Percentiles rank a stretch among this genome's conserved stretches.
Evolutionary conservation across 2,113 vertebrate genomes (phyloP).

Genomic region (Engystomops pustulosus): DNA sequence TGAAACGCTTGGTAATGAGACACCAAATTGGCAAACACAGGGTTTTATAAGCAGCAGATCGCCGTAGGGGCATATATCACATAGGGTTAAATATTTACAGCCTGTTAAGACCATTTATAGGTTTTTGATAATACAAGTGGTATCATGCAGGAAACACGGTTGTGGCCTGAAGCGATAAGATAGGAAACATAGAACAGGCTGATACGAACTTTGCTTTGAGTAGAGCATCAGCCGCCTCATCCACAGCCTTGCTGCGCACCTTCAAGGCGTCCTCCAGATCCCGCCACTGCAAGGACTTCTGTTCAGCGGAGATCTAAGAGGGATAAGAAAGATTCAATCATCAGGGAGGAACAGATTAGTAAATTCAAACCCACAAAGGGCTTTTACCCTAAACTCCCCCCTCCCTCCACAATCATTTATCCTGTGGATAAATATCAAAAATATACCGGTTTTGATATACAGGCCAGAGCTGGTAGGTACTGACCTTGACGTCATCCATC

Average conservation of each 20-base stretch:
- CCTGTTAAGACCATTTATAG: background rate
- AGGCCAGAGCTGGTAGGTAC: background rate
- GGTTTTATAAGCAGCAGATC: background rate
- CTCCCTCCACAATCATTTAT: too few relatives aligned
- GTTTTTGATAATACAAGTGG: background rate
- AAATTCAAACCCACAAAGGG: background rate
- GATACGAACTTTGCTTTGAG: slow-evolving; percentile 86
- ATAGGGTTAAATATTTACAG: background rate
- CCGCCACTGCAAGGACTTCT: slow-evolving; percentile 89
- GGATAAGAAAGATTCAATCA: background rate
- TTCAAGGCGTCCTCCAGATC: slow-evolving; percentile 85
- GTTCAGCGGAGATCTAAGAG: slow-evolving; percentile 76
- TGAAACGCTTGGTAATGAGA: too few relatives aligned
- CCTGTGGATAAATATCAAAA: too few relatives aligned
- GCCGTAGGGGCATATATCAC: background rate
- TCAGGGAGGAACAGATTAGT: background rate
- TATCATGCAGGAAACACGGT: background rate
- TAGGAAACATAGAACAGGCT: background rate
- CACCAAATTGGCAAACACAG: too few relatives aligned
- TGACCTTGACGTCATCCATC: slow-evolving; percentile 90
- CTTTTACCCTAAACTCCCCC: too few relatives aligned
- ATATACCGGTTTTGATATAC: too few relatives aligned
- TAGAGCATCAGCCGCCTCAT: slow-evolving; percentile 82
- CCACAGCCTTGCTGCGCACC: slow-evolving; percentile 79
- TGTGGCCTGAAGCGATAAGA: background rate